Evolutionary conservation across 2,797 vertebrate genomes (phyloP), one percentile per base, ranked within the genome.

Genomic region (Synanceia verrucosa): DNA sequence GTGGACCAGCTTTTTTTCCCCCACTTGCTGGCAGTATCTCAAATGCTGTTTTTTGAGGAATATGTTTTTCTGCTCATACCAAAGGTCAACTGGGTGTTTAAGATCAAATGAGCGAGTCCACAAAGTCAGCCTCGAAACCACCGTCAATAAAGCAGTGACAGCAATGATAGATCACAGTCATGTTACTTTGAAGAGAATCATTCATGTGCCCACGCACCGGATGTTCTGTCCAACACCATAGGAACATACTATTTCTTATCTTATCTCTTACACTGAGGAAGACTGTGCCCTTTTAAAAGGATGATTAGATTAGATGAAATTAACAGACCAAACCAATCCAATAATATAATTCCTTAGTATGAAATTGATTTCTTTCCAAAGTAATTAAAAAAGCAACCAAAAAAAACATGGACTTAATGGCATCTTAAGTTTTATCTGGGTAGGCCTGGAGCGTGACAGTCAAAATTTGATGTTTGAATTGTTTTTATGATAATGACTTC

Each of bases 81-180:
- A 64, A 81, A 78, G 66, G 70, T 79, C 64, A 70, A 31, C 43
- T 4, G 12, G 23, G 34, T 71, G 47, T 74, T 71, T 36, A 65
- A 56, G 73, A 66, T 56, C 12, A 67, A 76, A 67, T 21, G 47
- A 65, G 73, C 14, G 34, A 57, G 26, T 57, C 52, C 53, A 41
- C 62, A 44, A 57, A 67, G 39, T 46, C 39, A 14, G 21, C 19
- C 36, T 64, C 44, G 3, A 36, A 55, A 33, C 64, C 19, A 14
- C 55, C 24, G 62, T 57, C 53, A 65, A 11, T 23, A 31, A 78
- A 50, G n/a, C 62, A 16, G 51, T 60, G 52, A 70, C 44, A 12
- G 37, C 55, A 7, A 2, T 24, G 36, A 64, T 46, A 46, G 48
- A 65, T 65, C 34, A 16, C 16, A 33, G 44, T 14, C 26, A 2